Evolutionary conservation across 2,888 invertebrate species (phyloP).

Genomic region (Mimachlamys varia): DNA sequence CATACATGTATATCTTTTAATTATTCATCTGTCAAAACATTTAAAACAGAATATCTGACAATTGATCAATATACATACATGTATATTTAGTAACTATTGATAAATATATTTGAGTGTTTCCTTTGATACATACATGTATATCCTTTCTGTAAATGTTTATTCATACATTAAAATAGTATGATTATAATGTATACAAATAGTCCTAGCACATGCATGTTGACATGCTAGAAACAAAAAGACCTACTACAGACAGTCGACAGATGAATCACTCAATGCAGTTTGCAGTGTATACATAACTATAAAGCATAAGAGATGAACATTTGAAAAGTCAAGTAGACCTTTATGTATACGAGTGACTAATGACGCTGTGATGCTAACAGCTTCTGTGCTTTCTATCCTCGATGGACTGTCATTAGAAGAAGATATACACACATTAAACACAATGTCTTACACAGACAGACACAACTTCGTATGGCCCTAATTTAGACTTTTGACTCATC

Average conservation of each 20-base stretch:
- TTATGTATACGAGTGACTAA: background rate
- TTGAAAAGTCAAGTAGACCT: background rate
- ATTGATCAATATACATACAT: too few species aligned
- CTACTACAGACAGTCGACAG: background rate
- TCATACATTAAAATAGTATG: too few species aligned
- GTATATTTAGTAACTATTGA: too few species aligned
- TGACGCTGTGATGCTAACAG: background rate
- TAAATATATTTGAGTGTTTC: too few species aligned
- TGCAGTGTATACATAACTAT: background rate
- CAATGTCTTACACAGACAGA: too few species aligned
- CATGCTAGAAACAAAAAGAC: background rate
- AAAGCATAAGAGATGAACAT: background rate
- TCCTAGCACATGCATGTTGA: too few species aligned
- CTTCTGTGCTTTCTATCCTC: background rate
- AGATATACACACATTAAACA: background rate
- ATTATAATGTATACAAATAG: too few species aligned
- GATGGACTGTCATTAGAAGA: background rate
- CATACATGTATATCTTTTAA: too few species aligned
- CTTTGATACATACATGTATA: too few species aligned
- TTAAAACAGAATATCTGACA: too few species aligned
- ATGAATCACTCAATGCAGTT: background rate
- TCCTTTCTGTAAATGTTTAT: too few species aligned
- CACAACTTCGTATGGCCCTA: background rate
- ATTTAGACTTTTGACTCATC: background rate
- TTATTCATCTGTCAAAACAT: too few species aligned